Percentiles rank a stretch among this genome's conserved stretches.
These are phyloP conservation scores for Dryococelus australis DNA, from an alignment of 2,888 invertebrate species.

Conservation along the genomic window DNA sequence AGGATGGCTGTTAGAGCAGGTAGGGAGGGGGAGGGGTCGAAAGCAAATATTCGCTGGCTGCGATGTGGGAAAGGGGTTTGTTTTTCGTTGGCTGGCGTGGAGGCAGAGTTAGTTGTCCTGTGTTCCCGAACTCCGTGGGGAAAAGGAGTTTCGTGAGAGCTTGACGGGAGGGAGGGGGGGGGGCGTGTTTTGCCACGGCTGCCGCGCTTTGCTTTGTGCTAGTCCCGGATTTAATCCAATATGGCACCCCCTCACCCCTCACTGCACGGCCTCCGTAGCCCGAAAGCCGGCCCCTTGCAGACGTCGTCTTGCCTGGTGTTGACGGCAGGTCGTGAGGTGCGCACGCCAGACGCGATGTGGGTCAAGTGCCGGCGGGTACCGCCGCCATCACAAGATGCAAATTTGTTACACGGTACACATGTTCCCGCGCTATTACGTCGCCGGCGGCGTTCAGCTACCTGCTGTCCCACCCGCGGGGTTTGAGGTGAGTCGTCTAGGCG, in stretches of 20 bases:
- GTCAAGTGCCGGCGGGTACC: no score
- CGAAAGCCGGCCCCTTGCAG: not conserved
- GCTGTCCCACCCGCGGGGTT: no score
- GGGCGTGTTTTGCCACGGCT: not conserved
- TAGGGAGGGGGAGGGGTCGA: not conserved
- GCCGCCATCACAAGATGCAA: no score
- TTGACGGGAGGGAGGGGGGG: not conserved
- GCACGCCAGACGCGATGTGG: no score
- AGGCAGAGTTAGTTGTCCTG: not conserved
- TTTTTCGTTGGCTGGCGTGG: not conserved
- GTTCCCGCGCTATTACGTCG: no score
- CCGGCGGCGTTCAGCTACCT: no score
- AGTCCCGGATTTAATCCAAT: not conserved
- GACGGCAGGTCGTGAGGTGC: no score
- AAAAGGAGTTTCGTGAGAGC: not conserved
- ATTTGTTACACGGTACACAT: no score
- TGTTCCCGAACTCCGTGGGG: not conserved
- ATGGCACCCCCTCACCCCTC: not conserved
- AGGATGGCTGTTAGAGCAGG: not conserved
- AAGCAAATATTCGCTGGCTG: not conserved
- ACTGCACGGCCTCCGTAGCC: not conserved
- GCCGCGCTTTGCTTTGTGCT: not conserved
- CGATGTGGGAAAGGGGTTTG: not conserved
- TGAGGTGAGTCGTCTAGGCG: no score
- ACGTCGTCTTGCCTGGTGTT: not conserved